These are phyloP conservation scores for Pocillopora verrucosa DNA, from an alignment of 64 coral and sea anemone genomes.

Conservation along the genomic window DNA sequence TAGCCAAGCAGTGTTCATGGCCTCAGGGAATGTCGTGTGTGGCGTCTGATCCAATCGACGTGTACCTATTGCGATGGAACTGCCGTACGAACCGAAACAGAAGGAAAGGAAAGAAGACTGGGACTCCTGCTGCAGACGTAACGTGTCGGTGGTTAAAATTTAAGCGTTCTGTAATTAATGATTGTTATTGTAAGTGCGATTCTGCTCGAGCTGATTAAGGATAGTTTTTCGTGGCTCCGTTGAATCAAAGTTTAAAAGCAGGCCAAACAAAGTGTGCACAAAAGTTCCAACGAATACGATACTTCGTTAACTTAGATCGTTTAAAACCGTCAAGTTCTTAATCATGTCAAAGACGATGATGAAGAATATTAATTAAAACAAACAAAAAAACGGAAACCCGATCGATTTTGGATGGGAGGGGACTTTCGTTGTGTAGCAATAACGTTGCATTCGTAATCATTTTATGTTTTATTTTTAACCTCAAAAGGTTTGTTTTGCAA, in stretches of 20 bases:
- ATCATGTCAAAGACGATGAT: no score
- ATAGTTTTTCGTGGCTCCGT: not conserved
- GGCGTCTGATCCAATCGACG: not conserved
- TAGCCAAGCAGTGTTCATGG: slow-evolving; percentile 32
- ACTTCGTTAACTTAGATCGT: not conserved
- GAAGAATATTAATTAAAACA: no score
- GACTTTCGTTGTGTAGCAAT: no score
- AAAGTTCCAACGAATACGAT: not conserved
- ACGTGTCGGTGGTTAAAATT: slow-evolving; percentile 15
- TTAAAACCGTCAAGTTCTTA: no score
- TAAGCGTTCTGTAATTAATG: not conserved
- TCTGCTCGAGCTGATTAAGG: not conserved
- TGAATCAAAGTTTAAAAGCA: not conserved
- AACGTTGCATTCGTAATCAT: no score
- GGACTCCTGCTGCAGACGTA: not conserved
- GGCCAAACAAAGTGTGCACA: not conserved
- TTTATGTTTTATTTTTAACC: no score
- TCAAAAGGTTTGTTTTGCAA: no score
- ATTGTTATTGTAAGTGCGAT: slow-evolving; percentile 13
- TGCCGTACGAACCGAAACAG: slow-evolving; percentile 4
- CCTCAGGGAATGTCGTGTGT: slow-evolving; percentile 28
- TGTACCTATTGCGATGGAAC: slow-evolving; percentile 15
- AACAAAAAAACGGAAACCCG: no score
- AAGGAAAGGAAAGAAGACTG: slow-evolving; percentile 1
- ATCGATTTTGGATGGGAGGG: no score